Base-by-base conservation (phyloP, 2,888 invertebrate genomes). In the Papilio gigon region DNA sequence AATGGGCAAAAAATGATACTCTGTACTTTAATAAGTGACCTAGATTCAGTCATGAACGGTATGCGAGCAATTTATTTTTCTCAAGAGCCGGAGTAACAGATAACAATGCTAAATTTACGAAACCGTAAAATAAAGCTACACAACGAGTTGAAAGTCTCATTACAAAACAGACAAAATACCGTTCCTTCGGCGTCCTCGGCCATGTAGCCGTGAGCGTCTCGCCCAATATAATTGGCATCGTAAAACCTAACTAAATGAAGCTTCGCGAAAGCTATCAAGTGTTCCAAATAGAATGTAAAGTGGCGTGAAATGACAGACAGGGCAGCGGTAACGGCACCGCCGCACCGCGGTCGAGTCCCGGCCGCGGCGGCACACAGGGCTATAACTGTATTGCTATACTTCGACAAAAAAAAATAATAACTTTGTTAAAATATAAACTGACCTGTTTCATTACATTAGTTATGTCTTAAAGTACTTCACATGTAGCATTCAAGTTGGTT, bases 271-370 rank as follows among this genome's bases (percentile, higher is more conserved):
- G 63, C 59, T 33, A 65, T 50, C 37, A 58, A 60, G 33, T 67
- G 60, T 56, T 42, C 59, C 60, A 33, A 60, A 65, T 59, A 56
- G 69, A 42, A 44, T 56, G 69, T 69, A 65, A 69, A 65, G 53
- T 37, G 56, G 69, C 69, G 65, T 68, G 68, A 68, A 65, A 65
- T 68, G 64, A 68, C 47, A 63, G 64, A 68, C 47, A 63, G 44
- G 44, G 25, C 58, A n/a, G 40, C 30, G 50, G 20, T 68, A 67
- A 59, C 70, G 65, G 65, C 60, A 61, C 47, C 47, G 60, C n/a
- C 37, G 44, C 50, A 30, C 27, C 20, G 22, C 50, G 25, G 33
- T 27, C 42, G 25, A 25, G 12, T 56, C 40, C 20, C 58, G 30
- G 40, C 14, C 37, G 62, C 61, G 65, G 65, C 65, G 65, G 62